These are phyloP conservation scores for Pandemis cinnamomeana DNA, from an alignment of 2,888 invertebrate genomes.

Conservation along the genomic window DNA sequence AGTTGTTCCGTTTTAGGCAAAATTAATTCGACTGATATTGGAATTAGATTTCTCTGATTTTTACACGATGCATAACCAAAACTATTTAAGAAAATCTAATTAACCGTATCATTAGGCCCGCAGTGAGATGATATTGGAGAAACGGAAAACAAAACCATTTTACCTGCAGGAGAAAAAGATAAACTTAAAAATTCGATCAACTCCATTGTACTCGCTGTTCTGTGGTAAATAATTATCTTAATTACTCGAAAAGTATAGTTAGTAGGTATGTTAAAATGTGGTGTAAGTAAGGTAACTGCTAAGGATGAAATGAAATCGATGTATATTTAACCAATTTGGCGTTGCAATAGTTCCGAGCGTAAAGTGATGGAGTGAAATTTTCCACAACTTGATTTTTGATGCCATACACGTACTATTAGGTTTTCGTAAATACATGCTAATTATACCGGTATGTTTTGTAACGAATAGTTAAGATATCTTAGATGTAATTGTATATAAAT, in stretches of 20 bases:
- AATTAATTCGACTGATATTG: constrained; percentile 70
- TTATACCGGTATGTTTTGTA: constrained; percentile 44
- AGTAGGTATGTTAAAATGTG: constrained; percentile 49
- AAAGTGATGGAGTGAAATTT: constrained; percentile 20
- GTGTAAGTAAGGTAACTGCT: constrained; percentile 48
- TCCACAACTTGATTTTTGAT: constrained; percentile 50
- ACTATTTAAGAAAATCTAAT: constrained; percentile 24
- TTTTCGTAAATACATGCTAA: constrained; percentile 52
- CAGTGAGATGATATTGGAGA: constrained; percentile 14
- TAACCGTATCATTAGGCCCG: constrained; percentile 13
- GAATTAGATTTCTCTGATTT: constrained; percentile 54
- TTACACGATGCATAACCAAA: constrained; percentile 38
- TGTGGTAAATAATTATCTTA: constrained; percentile 59
- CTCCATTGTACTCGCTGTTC: constrained; percentile 60
- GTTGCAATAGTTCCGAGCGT: constrained; percentile 29
- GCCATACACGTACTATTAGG: constrained; percentile 68
- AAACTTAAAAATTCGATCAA: constrained; percentile 25
- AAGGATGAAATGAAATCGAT: constrained; percentile 35
- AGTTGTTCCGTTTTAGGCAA: constrained; percentile 76
- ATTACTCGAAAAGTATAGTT: constrained; percentile 50
- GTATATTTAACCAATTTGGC: constrained; percentile 35
- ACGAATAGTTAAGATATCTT: constrained; percentile 71
- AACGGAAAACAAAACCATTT: constrained; percentile 1
- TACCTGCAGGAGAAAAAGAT: constrained; percentile 4
- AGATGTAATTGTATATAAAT: constrained; percentile 82